These are phyloP conservation scores for Cyanoliseus patagonus DNA, from an alignment of 2,113 vertebrate genomes.

Conservation along the genomic window DNA sequence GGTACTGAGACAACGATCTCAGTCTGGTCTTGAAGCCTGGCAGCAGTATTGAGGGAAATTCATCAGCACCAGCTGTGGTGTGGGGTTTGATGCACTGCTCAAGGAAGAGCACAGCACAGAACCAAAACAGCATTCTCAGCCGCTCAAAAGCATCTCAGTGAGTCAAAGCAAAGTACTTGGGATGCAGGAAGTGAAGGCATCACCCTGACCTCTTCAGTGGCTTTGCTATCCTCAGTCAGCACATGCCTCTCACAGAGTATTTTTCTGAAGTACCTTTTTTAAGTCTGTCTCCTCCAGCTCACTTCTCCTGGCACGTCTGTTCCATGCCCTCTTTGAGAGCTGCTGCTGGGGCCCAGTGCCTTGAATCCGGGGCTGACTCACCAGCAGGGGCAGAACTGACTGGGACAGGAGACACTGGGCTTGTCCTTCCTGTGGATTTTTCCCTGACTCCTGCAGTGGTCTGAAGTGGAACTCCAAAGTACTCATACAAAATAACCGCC, in stretches of 20 bases:
- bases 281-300: neutral
- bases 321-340: neutral
- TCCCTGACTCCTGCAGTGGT: neutral
- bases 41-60: neutral
- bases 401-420: neutral
- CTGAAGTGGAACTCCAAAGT: neutral
- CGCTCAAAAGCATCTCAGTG: neutral
- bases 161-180: neutral
- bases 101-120: neutral
- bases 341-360: neutral
- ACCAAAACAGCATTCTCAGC: neutral
- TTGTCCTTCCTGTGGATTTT: neutral
- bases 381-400: fast-evolving
- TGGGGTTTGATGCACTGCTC: neutral
- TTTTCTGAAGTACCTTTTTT: neutral
- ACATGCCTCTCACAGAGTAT: neutral
- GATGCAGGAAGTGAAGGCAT: neutral
- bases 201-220: neutral
- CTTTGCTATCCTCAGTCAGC: neutral
- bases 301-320: neutral
- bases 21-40: neutral
- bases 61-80: neutral
- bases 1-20: neutral
- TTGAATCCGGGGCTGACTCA: neutral
- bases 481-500: neutral